Percentiles rank a stretch among this genome's conserved stretches.
These are phyloP conservation scores for Heliangelus exortis DNA, from an alignment of 2,797 vertebrate species.

Conservation along the genomic window DNA sequence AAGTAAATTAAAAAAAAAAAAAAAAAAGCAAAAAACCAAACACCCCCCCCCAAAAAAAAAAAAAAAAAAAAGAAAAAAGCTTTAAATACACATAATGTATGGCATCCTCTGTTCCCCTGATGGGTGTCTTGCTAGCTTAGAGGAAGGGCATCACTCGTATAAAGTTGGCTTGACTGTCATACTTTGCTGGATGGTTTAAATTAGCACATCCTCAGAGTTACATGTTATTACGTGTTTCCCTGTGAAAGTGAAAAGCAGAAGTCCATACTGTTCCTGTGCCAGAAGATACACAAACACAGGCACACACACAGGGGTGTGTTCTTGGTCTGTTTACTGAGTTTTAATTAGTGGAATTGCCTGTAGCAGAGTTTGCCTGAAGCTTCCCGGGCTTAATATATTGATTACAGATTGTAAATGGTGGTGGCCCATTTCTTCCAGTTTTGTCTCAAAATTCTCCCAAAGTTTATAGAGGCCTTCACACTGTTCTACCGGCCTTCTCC, in stretches of 20 bases:
- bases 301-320: neutral
- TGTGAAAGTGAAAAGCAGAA: neutral
- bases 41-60: no score
- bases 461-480: neutral
- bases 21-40: no score
- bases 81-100: neutral
- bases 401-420: neutral
- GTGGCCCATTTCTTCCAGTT: neutral
- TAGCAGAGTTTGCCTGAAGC: neutral
- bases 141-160: neutral
- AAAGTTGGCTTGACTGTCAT: neutral
- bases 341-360: neutral
- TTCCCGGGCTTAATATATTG: neutral
- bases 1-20: neutral
- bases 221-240: neutral
- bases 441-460: neutral
- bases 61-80: no score
- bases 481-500: neutral
- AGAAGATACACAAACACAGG: neutral
- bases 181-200: neutral
- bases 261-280: neutral
- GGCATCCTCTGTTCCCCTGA: neutral
- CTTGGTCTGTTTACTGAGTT: neutral
- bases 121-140: neutral
- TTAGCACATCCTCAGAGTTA: neutral